A percentile compares a stretch with the other conserved stretches of the same genome.
phyloP scores from a whole-genome alignment of 2,888 invertebrate species.

The Crepidodera aurea region DNA sequence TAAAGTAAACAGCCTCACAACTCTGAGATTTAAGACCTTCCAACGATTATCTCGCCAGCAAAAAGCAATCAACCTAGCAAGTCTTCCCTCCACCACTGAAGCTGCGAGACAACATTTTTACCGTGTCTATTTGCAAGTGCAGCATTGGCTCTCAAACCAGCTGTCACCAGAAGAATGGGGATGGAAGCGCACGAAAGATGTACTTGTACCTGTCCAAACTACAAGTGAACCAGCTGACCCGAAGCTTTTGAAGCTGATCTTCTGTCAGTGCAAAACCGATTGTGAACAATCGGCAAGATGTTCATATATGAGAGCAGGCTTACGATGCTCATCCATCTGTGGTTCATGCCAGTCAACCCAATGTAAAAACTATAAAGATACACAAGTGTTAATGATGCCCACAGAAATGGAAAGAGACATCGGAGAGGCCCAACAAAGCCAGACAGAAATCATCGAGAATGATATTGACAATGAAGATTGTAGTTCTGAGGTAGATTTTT shows the following conservation, averaged over 20 bases:
- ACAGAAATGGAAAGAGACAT: not conserved
- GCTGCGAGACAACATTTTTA: conserved; percentile 10
- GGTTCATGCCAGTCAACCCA: not conserved
- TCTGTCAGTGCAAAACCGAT: conserved; percentile 7
- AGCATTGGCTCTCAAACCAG: conserved; percentile 5
- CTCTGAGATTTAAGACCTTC: not conserved
- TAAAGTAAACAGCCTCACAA: not conserved
- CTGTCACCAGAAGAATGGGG: conserved; percentile 14
- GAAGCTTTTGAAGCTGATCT: conserved; percentile 9
- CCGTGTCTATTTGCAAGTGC: conserved; percentile 5
- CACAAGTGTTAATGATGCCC: not conserved
- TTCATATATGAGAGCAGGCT: conserved; percentile 15
- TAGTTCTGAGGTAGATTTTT: no score
- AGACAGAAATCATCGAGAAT: no score
- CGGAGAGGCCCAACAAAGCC: no score
- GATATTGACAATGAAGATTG: no score
- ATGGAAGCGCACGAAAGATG: not conserved
- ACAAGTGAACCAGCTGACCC: conserved; percentile 12
- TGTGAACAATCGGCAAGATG: conserved; percentile 2
- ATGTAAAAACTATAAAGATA: conserved; percentile 8
- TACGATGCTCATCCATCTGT: conserved; percentile 14
- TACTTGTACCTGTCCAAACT: not conserved
- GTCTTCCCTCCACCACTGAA: conserved; percentile 1
- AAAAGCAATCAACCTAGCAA: conserved; percentile 2
- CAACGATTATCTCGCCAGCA: not conserved